Conservation (phyloP, 2,888 invertebrate genomes). For the Syrphus vitripennis region DNA sequence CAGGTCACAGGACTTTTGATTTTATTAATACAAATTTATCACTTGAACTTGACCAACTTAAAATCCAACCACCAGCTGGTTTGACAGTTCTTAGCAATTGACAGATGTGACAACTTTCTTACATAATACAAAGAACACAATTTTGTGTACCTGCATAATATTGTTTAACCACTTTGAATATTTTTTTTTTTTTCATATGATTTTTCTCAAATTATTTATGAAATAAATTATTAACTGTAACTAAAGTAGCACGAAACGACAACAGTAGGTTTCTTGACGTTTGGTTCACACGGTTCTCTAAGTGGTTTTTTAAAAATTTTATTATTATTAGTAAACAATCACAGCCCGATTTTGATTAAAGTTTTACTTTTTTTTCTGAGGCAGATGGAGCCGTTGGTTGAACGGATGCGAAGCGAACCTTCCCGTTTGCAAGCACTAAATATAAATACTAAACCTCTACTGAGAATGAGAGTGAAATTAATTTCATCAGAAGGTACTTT, state of each 20-base stretch:
- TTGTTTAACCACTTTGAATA: neutral
- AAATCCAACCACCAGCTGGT: conserved; percentile 2
- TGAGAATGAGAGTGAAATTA: conserved; percentile 22
- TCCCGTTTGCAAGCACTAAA: neutral
- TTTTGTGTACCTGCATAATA: neutral
- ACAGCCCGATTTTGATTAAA: neutral
- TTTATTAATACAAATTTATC: neutral
- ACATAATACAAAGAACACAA: neutral
- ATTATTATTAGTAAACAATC: conserved; percentile 5
- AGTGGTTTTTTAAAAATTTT: no score
- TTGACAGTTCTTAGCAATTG: conserved; percentile 2
- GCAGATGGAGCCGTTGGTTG: neutral
- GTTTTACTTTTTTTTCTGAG: neutral
- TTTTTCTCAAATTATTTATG: neutral
- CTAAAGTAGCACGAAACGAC: neutral
- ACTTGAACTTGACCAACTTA: conserved; percentile 29
- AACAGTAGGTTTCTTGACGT: neutral
- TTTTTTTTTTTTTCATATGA: neutral
- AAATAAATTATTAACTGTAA: neutral
- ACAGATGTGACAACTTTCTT: neutral
- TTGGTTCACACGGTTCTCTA: conserved; percentile 4
- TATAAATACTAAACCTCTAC: neutral
- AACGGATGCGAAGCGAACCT: neutral
- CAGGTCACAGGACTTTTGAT: neutral
- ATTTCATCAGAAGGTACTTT: conserved; percentile 9